Evolutionary conservation across 2,113 vertebrate species (phyloP).

Genomic region (Ptilonorhynchus violaceus): DNA sequence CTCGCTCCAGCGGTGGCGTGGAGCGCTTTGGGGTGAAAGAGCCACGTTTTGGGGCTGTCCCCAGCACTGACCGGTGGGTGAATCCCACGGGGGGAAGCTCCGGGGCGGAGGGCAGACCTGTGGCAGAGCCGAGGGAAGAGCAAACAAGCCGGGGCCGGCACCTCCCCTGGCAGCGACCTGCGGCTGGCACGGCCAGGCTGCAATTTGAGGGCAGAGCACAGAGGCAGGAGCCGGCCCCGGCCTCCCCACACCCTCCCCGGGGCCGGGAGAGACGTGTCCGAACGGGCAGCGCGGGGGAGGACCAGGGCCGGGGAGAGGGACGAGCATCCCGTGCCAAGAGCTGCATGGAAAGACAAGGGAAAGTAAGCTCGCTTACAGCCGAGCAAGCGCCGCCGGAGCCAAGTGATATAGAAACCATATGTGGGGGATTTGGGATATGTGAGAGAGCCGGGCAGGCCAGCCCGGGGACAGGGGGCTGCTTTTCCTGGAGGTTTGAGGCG

Average conservation of each 20-base stretch:
- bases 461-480: background rate
- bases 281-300: slow-evolving; percentile 35
- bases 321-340: slow-evolving; percentile 6
- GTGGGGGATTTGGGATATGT: slow-evolving; percentile 41
- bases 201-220: slow-evolving; percentile 51
- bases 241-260: background rate
- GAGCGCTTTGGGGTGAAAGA: background rate
- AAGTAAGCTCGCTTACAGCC: slow-evolving; percentile 33
- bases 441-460: slow-evolving; percentile 15
- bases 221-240: background rate
- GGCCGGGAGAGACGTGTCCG: slow-evolving; percentile 23
- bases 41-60: background rate
- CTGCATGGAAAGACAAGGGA: slow-evolving; percentile 39
- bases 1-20: rapidly evolving
- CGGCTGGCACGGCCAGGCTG: slow-evolving; percentile 20
- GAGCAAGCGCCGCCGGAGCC: slow-evolving; percentile 12
- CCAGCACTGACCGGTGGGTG: background rate
- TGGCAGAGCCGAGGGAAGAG: background rate
- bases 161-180: slow-evolving; percentile 14
- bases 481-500: background rate
- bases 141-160: slow-evolving; percentile 20
- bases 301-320: background rate
- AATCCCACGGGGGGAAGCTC: background rate
- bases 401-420: slow-evolving; percentile 58
- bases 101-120: background rate